These are phyloP conservation scores for Amitus sp. DNA, from an alignment of 2,888 invertebrate genomes.

Conservation along the genomic window DNA sequence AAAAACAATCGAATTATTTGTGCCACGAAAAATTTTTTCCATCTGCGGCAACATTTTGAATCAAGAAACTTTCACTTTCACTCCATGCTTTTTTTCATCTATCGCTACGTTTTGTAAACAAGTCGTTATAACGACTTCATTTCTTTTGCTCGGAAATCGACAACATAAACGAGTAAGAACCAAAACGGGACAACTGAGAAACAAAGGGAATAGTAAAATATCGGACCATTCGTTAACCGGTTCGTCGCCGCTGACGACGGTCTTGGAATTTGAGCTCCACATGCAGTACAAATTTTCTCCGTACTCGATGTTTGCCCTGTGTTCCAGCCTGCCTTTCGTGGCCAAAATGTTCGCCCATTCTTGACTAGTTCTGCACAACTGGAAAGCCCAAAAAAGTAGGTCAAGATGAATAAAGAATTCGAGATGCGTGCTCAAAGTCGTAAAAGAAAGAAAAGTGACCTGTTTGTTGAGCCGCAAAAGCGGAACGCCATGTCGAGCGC, in stretches of 20 bases:
- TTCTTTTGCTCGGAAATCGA: too few relatives aligned
- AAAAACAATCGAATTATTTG: too few relatives aligned
- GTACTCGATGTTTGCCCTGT: conserved; percentile 80
- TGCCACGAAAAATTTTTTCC: too few relatives aligned
- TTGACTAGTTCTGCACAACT: conserved; percentile 74
- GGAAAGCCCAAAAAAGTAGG: conserved; percentile 16
- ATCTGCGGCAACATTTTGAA: too few relatives aligned
- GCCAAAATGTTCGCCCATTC: conserved; percentile 80
- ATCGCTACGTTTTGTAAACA: too few relatives aligned
- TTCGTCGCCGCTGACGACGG: conserved; percentile 73
- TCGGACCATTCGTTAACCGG: conserved; percentile 85
- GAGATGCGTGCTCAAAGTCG: not conserved
- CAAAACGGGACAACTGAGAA: too few relatives aligned
- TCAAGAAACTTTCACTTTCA: too few relatives aligned
- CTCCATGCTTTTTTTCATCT: too few relatives aligned
- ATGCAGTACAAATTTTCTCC: conserved; percentile 87
- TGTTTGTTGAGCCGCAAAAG: conserved; percentile 74
- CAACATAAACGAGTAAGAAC: too few relatives aligned
- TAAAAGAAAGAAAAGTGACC: conserved; percentile 41
- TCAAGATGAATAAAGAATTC: too few relatives aligned
- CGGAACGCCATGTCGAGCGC: conserved; percentile 76
- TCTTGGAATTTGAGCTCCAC: conserved; percentile 75
- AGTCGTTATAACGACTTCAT: too few relatives aligned
- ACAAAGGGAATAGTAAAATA: too few relatives aligned
- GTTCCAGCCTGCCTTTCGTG: conserved; percentile 74